Base-by-base conservation (phyloP, 2,888 invertebrate species). In the Epicampocera succincta region DNA sequence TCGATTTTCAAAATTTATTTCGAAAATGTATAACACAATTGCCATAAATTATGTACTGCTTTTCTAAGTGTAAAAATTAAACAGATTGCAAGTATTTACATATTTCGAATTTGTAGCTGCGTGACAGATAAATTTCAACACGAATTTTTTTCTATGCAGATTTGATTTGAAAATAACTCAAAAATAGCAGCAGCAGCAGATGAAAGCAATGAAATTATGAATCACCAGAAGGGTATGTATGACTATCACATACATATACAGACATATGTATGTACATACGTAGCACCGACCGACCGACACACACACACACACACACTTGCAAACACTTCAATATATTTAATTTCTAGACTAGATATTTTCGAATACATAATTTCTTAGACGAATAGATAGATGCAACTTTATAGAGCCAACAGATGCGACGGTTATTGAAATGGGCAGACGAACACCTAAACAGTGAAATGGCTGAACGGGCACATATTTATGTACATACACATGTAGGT, bases 101-200 rank as follows among this genome's bases (percentile, higher is more conserved):
- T n/a, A n/a, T n/a, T n/a, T 13, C 52, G 52, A 78, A 65, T 52
- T n/a, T 50, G 66, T 50, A 71, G 58, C 44, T 72, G 44, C 44
- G 29, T 52, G 78, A 52, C 52, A 78, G 65, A 78, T 58, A 78
- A 25, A 78, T 72, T 78, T 78, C 72, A 72, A 60, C 65, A 71
- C 54, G 42, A 15, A 54, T 42, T 72, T 71, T 65, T 46, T 12
- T 29, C 42, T 52, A 33, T 44, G 66, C 52, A 77, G 40, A 77
- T 69, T 48, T 60, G 19, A 48, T 58, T 58, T 50, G 15, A 29
- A 60, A 74, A 46, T 38, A 21, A 15, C 8, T 33, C 0, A 25
- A 29, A 33, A n/a, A 21, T n/a, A 58, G 46, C 52, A 54, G n/a
- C 19, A 58, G 46, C 52, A 54, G n/a, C 33, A 42, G 21, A 33